Evolutionary conservation across 2,888 invertebrate species (phyloP).

Genomic region (Atethmia centrago): DNA sequence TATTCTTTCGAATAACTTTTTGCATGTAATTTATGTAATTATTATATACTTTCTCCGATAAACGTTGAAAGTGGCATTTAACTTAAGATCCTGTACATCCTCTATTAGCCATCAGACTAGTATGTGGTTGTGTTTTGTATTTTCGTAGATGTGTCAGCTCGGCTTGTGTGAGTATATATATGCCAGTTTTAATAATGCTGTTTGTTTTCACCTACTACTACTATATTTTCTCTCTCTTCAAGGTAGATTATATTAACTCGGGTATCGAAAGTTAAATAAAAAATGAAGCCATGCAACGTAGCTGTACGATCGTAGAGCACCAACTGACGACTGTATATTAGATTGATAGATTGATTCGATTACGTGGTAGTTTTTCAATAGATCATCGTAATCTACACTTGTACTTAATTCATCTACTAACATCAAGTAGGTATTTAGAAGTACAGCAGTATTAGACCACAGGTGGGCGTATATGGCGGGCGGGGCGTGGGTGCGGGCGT

Average conservation of each 20-base stretch:
- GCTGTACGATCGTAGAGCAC: conserved; percentile 16
- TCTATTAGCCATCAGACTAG: conserved; percentile 72
- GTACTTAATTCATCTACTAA: conserved; percentile 22
- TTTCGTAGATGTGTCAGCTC: conserved; percentile 81
- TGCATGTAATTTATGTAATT: conserved; percentile 69
- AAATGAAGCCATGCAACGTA: conserved; percentile 18
- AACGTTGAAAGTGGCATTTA: conserved; percentile 73
- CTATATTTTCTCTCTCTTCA: conserved; percentile 50
- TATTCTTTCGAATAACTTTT: conserved; percentile 54
- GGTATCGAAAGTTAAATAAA: conserved; percentile 26
- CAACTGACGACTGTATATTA: conserved; percentile 10
- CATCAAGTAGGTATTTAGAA: conserved; percentile 77
- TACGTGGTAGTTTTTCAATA: background rate
- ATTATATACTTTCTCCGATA: conserved; percentile 73
- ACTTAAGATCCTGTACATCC: conserved; percentile 63
- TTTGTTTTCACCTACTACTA: conserved; percentile 69
- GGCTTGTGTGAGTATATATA: conserved; percentile 82
- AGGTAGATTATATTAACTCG: conserved; percentile 56
- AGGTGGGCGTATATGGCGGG: conserved; percentile 88
- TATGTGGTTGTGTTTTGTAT: conserved; percentile 80
- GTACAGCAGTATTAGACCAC: conserved; percentile 81
- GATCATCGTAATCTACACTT: background rate
- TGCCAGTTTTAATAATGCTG: conserved; percentile 83
- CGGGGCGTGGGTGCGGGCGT: conserved; percentile 85
- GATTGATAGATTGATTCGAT: background rate